A percentile compares a stretch with the other conserved stretches of the same genome.
phyloP scores from a whole-genome alignment of 2,113 vertebrate genomes.

The Elanus axillaris region DNA sequence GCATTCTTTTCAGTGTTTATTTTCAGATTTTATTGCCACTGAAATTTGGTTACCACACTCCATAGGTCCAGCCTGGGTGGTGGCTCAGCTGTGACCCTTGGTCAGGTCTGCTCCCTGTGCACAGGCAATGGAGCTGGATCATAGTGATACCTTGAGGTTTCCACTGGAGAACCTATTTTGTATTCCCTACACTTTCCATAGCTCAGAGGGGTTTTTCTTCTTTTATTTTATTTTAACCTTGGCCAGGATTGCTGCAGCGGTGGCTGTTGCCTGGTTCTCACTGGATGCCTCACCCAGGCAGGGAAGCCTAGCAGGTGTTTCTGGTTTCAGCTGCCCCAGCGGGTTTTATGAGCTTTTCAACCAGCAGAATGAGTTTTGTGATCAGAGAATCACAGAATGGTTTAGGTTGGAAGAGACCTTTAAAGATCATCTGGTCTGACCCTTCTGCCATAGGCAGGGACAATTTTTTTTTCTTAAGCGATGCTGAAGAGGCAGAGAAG shows the following conservation, averaged over 20 bases:
- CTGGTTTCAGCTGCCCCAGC: neutral
- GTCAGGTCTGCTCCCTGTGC: neutral
- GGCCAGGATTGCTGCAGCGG: neutral
- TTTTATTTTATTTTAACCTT: neutral
- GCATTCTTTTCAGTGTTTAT: neutral
- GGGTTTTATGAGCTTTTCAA: neutral
- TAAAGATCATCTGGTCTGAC: neutral
- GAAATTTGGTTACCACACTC: neutral
- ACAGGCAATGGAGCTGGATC: neutral
- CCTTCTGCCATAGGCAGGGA: neutral
- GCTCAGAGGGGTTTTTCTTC: neutral
- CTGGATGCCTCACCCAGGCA: neutral
- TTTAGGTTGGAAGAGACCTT: neutral
- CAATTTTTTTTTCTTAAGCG: neutral
- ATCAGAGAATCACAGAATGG: neutral
- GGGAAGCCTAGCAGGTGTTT: neutral
- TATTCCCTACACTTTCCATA: neutral
- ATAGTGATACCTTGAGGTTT: neutral
- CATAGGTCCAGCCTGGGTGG: neutral
- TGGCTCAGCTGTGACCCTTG: neutral
- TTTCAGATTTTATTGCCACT: neutral
- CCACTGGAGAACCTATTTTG: neutral
- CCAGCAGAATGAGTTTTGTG: neutral
- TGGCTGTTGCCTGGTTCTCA: neutral
- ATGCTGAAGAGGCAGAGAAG: neutral